phyloP scores from a whole-genome alignment of 2,113 vertebrate genomes.

The Petroica traversi region DNA sequence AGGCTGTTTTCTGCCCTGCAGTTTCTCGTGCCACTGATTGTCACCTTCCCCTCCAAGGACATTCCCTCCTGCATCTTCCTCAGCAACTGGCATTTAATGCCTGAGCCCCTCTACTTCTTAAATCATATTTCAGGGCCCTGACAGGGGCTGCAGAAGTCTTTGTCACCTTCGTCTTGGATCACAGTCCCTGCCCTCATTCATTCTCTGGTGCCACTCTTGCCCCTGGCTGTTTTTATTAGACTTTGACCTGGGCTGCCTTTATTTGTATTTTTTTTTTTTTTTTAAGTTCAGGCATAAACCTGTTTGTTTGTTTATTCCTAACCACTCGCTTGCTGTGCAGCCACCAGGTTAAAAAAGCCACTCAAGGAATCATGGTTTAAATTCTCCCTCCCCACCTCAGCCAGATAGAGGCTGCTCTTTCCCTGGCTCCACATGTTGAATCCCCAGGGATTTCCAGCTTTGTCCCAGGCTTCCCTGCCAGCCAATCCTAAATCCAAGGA shows the following conservation, averaged over 20 bases:
- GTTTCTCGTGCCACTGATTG: background rate
- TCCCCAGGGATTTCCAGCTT: background rate
- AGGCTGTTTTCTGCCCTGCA: background rate
- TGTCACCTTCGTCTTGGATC: background rate
- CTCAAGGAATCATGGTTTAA: accelerated
- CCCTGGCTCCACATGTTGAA: background rate
- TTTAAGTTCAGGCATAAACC: background rate
- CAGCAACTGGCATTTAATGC: background rate
- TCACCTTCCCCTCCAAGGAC: background rate
- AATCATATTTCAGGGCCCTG: background rate
- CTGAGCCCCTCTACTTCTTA: background rate
- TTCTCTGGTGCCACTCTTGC: background rate
- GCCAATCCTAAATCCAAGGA: background rate
- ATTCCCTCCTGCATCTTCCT: background rate
- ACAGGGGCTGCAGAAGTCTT: background rate
- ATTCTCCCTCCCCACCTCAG: background rate
- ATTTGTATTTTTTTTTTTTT: background rate
- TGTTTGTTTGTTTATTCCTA: background rate
- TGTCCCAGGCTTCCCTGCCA: background rate
- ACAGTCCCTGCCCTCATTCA: background rate
- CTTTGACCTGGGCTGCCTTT: background rate
- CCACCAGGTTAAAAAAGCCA: background rate
- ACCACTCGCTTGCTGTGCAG: background rate
- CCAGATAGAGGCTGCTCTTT: background rate
- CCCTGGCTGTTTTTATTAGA: background rate